A percentile compares a stretch with the other conserved stretches of the same genome.
These are phyloP conservation scores for Phragmatobia fuliginosa DNA, from an alignment of 2,888 invertebrate species.

Conservation along the genomic window DNA sequence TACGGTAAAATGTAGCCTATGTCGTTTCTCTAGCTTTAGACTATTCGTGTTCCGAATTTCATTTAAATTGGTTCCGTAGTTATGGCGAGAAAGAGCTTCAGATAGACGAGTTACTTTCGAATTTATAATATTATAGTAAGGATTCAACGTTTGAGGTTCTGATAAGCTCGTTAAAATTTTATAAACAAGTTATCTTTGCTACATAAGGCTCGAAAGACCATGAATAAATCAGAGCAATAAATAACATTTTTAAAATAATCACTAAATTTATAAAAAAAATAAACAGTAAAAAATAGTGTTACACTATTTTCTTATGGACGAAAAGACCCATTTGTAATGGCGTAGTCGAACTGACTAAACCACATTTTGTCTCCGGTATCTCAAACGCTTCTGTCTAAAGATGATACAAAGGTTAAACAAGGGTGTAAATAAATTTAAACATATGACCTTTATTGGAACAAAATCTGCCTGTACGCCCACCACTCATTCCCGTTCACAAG, in stretches of 20 bases:
- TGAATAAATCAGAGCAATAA: background rate
- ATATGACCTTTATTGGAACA: no score
- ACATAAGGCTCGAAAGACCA: background rate
- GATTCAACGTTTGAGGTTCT: background rate
- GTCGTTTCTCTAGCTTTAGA: no score
- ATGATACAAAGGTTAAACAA: background rate
- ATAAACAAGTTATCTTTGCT: background rate
- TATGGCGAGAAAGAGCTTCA: no score
- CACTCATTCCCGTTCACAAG: no score
- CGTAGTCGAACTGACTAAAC: background rate
- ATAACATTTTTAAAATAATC: background rate
- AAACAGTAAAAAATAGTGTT: background rate
- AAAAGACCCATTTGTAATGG: background rate
- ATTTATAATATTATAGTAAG: no score
- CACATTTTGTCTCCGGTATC: background rate
- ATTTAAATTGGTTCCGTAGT: no score
- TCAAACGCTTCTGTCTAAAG: no score
- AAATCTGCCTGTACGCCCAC: no score
- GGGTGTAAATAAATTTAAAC: background rate
- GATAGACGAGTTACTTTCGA: no score
- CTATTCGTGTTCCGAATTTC: no score
- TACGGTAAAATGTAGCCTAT: no score
- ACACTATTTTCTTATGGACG: background rate
- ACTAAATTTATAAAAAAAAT: background rate
- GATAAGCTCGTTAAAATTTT: background rate